phyloP scores from a whole-genome alignment of 1,140 invertebrate species.

The Aphelinus atriplicis region DNA sequence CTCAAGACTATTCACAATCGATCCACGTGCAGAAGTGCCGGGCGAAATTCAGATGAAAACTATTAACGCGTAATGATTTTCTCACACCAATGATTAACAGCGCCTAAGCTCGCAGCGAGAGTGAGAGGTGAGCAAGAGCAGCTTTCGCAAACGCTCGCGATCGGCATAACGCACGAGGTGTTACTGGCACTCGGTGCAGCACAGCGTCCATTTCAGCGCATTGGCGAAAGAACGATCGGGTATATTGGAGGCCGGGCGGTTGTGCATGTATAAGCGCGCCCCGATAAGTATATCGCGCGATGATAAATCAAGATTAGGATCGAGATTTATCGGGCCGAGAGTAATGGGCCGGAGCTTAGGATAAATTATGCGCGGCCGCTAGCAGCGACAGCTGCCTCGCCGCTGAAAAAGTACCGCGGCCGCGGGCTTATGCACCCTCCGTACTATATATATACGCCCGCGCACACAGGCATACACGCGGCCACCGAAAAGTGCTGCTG shows the following conservation, averaged over 20 bases:
- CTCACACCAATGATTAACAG: too few species aligned
- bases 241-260: too few species aligned
- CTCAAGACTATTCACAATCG: too few species aligned
- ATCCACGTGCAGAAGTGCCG: too few species aligned
- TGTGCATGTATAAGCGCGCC: conserved; percentile 1
- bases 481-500: neutral
- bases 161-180: neutral
- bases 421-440: neutral
- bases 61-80: too few species aligned
- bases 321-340: conserved; percentile 41
- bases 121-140: neutral
- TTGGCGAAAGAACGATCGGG: too few species aligned
- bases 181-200: neutral
- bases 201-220: neutral
- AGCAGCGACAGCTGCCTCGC: neutral
- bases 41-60: too few species aligned
- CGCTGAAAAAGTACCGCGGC: conserved; percentile 1
- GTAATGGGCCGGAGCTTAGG: conserved; percentile 35
- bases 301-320: conserved; percentile 42
- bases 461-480: neutral
- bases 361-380: conserved; percentile 30
- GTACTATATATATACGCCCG: too few species aligned
- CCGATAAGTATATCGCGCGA: conserved; percentile 39
- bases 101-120: neutral
- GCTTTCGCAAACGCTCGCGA: neutral